A percentile compares a stretch with the other conserved stretches of the same genome.
phyloP scores from a whole-genome alignment of 2,888 invertebrate genomes.

The Subacronicta megacephala region DNA sequence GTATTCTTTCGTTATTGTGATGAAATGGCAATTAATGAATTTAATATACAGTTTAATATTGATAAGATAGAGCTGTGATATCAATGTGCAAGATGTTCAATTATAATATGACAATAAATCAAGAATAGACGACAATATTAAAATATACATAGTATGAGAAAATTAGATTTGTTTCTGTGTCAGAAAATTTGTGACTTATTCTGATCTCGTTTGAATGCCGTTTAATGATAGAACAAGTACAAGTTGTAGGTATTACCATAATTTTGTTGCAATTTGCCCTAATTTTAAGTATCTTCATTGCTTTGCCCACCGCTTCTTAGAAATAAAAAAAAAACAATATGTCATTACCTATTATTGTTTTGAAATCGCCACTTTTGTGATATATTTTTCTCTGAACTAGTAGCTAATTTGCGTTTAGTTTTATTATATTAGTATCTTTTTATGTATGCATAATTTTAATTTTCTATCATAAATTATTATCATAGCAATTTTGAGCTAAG shows the following conservation, averaged over 20 bases:
- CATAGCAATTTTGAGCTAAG: constrained; percentile 10
- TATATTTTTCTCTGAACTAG: constrained; percentile 43
- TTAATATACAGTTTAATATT: constrained; percentile 32
- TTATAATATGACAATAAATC: constrained; percentile 56
- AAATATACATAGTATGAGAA: constrained; percentile 9
- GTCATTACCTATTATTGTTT: constrained; percentile 33
- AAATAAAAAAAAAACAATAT: constrained; percentile 29
- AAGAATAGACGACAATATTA: constrained; percentile 27
- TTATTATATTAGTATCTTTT: constrained; percentile 15
- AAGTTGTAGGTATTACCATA: constrained; percentile 42
- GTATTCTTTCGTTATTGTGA: constrained; percentile 34
- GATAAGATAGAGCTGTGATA: constrained; percentile 59
- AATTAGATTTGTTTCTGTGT: constrained; percentile 12
- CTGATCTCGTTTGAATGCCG: constrained; percentile 50
- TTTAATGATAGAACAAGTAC: constrained; percentile 41
- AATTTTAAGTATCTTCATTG: constrained; percentile 51
- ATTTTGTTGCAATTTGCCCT: constrained; percentile 42
- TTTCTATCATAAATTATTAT: constrained; percentile 23
- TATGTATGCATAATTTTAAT: constrained; percentile 27
- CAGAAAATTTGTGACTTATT: constrained; percentile 17
- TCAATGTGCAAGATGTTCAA: constrained; percentile 43
- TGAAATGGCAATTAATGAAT: constrained; percentile 39
- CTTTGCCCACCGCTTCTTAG: constrained; percentile 60
- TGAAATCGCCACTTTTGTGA: constrained; percentile 57
- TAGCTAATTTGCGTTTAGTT: constrained; percentile 18